Base-by-base conservation (phyloP, 2,888 invertebrate species). In the Omphaloscelis lunosa region DNA sequence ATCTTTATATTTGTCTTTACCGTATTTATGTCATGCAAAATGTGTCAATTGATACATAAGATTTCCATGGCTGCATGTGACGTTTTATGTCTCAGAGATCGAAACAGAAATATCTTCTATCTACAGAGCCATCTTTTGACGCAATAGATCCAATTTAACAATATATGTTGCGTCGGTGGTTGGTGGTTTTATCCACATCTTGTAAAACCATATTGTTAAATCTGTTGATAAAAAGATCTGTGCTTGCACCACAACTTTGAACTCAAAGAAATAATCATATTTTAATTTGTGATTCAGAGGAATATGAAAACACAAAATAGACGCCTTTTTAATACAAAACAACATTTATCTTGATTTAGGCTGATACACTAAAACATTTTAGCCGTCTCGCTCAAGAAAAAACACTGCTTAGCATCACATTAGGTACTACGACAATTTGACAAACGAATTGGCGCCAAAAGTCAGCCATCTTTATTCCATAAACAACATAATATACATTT, bases 371-470 rank as follows among this genome's bases (percentile, higher is more conserved):
- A 53, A 51, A 27, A 82, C 45, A 72, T 58, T 76, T 74, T 85
- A 80, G 82, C 67, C 72, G 34, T 72, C 29, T 48, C 41, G 79
- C 87, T 75, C 53, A 83, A 83, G 7, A 69, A 75, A 85, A 59
- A 83, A 71, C 87, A 87, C 87, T 81, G 87, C 85, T 83, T 88
- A 65, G 48, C 72, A 84, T 53, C 75, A 86, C 77, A 70, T 69
- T 81, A 68, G 51, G 69, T 75, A 79, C 48, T 67, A 56, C 56
- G 61, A 72, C 61, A 67, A 75, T 56, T 80, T 70, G 58, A 75
- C 72, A 79, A 74, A 69, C 39, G 20, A 80, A 85, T 86, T 86
- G 81, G 82, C 79, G 71, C 72, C 71, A 80, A 82, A 75, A 66
- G 7, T 66, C 59, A 45, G 75, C 69, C 76, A 84, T 86, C 41